A percentile compares a stretch with the other conserved stretches of the same genome.
Conservation (phyloP, 2,113 vertebrate species). For the Pseudorectes ferrugineus region DNA sequence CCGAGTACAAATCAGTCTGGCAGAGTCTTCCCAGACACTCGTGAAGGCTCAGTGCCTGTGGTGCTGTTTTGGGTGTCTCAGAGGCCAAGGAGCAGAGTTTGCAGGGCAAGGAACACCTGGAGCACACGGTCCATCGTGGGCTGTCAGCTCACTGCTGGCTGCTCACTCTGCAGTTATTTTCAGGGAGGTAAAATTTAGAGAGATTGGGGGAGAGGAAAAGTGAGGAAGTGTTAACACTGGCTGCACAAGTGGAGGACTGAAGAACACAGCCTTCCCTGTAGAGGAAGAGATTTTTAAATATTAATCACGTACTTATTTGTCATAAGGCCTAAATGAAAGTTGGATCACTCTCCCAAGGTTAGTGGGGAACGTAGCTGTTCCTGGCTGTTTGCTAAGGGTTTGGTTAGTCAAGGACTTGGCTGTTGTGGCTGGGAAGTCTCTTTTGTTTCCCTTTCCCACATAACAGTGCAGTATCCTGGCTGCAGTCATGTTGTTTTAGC, state of each 20-base stretch:
- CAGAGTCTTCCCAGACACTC: background rate
- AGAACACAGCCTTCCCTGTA: background rate
- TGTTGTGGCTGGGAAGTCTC: background rate
- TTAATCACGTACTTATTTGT: background rate
- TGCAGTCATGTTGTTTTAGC: background rate
- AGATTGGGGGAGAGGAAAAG: background rate
- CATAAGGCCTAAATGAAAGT: background rate
- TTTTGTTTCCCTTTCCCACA: background rate
- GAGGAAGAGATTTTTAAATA: background rate
- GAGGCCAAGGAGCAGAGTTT: background rate
- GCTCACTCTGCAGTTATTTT: background rate
- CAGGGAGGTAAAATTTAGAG: background rate
- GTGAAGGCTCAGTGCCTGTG: background rate
- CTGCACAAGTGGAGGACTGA: background rate
- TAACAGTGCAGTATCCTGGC: background rate
- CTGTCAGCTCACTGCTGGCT: background rate
- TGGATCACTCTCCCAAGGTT: background rate
- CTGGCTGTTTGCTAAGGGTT: background rate
- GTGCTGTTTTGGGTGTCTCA: background rate
- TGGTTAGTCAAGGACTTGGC: background rate
- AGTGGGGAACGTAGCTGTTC: background rate
- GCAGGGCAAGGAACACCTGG: background rate
- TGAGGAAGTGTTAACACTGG: background rate
- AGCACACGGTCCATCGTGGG: background rate
- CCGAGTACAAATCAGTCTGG: background rate